Evolutionary conservation across 2,888 invertebrate genomes (phyloP), one percentile per base, ranked within the genome.

Genomic region (Hanleya hanleyi): DNA sequence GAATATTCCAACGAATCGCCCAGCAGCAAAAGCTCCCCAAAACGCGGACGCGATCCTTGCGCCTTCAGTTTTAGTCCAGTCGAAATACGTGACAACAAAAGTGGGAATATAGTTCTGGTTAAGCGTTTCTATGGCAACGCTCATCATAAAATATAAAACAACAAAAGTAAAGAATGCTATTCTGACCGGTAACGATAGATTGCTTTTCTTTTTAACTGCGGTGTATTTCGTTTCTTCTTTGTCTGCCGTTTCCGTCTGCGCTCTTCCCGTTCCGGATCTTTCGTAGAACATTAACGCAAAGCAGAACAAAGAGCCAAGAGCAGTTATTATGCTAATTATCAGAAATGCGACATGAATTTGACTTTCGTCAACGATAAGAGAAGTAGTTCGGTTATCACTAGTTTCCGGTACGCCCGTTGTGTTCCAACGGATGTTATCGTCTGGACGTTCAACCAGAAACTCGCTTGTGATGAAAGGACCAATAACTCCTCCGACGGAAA

Each of bases 111-210:
- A 64, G 64, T 37, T 64, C 26, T 35, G 37, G 18, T 35, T 37
- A n/a, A 37, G 35, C 5, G 35, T 64, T 64, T 64, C 64, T n/a
- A 64, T 37, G 3, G 37, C 64, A 64, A 64, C 64, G 9, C 18
- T 37, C 18, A 64, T 36, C 38, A 37, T 37, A 29, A 64, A 64
- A n/a, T 37, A 64, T 18, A 64, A 15, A 9, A 26, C 64, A 4
- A 64, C n/a, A n/a, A 64, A 35, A 4, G 64, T 37, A 4, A 64
- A 26, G 18, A 37, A 64, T 5, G 36, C 3, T 32, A 64, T 35
- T 4, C 35, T 35, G 15, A 22, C 29, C 2, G 15, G 15, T 26
- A 57, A 4, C 1, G 26, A 4, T 2, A 57, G 9, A 29, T 15
- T n/a, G 22, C 12, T 51, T 22, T 51, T 32, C 18, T 57, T 29